These are phyloP conservation scores for Schizopygopsis pylzovi DNA, from an alignment of 2,797 vertebrate genomes.

Conservation along the genomic window DNA sequence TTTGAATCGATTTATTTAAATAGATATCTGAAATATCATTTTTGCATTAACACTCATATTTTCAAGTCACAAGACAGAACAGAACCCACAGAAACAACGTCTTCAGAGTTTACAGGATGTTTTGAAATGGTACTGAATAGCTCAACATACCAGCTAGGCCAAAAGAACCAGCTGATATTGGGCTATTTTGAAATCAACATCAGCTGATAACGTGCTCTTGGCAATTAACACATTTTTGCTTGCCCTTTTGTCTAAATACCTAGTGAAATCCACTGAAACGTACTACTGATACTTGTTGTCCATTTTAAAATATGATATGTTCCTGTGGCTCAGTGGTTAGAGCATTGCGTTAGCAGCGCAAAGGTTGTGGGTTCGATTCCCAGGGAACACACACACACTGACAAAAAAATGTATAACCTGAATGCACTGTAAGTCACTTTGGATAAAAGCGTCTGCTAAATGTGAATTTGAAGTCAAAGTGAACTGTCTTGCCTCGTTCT, in stretches of 20 bases:
- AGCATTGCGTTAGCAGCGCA: no score
- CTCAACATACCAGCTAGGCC: background rate
- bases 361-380: no score
- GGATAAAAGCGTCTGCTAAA: no score
- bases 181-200: background rate
- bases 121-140: background rate
- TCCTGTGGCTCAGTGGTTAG: no score
- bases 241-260: background rate
- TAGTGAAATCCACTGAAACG: background rate
- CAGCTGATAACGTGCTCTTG: background rate
- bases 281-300: background rate
- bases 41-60: background rate
- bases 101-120: background rate
- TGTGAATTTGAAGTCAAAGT: background rate
- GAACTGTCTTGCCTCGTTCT: background rate
- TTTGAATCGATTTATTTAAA: background rate
- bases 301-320: background rate
- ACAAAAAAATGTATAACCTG: no score
- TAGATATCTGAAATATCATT: background rate
- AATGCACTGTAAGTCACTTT: no score
- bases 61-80: background rate
- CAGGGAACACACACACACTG: no score
- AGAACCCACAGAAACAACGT: background rate
- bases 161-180: background rate
- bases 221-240: background rate